Percentiles rank a stretch among this genome's conserved stretches.
Conservation (phyloP, 2,113 vertebrate species). For the Onychorhynchus coronatus region DNA sequence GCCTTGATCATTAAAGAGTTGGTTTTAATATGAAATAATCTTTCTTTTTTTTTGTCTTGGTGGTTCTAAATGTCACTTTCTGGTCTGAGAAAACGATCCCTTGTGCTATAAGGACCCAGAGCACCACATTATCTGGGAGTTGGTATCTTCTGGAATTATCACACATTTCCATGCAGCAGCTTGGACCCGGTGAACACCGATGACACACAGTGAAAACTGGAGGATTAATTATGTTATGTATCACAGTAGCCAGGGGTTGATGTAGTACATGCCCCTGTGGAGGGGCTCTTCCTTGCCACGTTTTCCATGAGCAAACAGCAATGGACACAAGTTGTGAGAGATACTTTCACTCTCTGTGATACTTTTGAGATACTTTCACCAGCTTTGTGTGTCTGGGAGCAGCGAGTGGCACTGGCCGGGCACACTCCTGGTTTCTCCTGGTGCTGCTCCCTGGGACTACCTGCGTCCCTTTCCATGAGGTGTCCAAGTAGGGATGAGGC, state of each 20-base stretch:
- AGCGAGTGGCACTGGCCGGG: background rate
- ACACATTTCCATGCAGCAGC: background rate
- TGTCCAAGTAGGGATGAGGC: rapidly evolving
- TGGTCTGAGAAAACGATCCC: background rate
- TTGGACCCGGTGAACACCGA: background rate
- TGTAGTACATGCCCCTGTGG: rapidly evolving
- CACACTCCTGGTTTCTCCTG: background rate
- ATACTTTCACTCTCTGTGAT: no score
- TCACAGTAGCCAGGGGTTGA: background rate
- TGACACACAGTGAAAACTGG: background rate
- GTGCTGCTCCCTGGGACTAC: no score
- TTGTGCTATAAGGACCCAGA: background rate
- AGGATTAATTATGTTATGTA: no score
- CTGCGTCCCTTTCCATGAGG: rapidly evolving
- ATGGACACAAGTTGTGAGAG: no score
- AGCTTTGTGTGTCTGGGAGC: background rate
- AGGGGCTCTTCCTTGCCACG: rapidly evolving
- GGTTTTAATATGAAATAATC: background rate
- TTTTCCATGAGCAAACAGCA: background rate
- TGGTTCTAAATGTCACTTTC: background rate
- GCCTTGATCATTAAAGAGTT: background rate
- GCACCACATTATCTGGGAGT: background rate
- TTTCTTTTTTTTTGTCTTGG: background rate
- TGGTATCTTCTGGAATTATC: background rate
- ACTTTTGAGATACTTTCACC: no score